Conservation (phyloP, 2,797 vertebrate species). For the Melopsittacus undulatus region DNA sequence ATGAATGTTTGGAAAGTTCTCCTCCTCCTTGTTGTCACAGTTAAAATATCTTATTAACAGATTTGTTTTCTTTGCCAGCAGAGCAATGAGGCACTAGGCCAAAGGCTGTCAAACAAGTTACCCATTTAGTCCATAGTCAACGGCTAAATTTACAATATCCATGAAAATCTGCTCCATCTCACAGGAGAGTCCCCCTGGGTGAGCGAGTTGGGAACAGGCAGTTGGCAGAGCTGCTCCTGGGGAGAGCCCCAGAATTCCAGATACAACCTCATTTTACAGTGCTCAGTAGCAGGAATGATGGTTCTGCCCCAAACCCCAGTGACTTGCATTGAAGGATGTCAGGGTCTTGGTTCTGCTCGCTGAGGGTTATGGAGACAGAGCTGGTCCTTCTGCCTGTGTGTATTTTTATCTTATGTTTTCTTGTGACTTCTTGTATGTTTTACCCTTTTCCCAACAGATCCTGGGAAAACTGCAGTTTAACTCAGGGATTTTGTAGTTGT, state of each 20-base stretch:
- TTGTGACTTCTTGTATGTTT: neutral
- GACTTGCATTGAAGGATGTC: neutral
- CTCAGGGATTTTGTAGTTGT: fast-evolving
- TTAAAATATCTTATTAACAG: conserved; percentile 68
- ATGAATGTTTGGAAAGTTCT: conserved; percentile 66
- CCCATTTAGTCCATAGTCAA: neutral
- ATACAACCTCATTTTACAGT: fast-evolving
- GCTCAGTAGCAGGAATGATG: fast-evolving
- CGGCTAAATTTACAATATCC: neutral
- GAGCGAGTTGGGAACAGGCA: neutral
- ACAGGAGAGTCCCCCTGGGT: neutral
- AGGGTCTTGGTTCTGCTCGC: fast-evolving
- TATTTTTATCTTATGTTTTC: neutral
- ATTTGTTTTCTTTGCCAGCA: conserved; percentile 66
- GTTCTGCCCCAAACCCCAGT: neutral
- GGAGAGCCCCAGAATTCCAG: neutral
- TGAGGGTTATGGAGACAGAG: neutral
- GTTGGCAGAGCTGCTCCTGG: neutral
- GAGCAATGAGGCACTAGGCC: conserved; percentile 60
- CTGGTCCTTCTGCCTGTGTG: fast-evolving
- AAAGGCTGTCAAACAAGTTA: conserved; percentile 61
- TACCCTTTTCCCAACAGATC: neutral
- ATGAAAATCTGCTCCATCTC: neutral
- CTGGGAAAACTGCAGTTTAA: neutral
- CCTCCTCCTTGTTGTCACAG: conserved; percentile 64